Base-by-base conservation (phyloP, 1,140 invertebrate species). In the Triops cancriformis region DNA sequence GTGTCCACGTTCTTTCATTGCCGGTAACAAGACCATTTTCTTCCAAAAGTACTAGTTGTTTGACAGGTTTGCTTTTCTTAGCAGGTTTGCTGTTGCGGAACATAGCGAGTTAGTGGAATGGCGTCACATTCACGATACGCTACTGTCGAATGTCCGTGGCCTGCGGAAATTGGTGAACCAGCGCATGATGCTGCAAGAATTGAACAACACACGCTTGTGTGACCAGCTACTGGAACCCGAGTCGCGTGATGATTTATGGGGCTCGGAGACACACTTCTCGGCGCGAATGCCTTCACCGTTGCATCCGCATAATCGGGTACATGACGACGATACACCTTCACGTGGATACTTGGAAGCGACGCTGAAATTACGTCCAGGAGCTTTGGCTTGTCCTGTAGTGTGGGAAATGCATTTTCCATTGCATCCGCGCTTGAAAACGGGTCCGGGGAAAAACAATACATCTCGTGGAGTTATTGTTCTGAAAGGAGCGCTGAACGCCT, bases 111-210 rank as follows among this genome's bases (percentile, higher is more conserved):
- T 82, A 23, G 77, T 74, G 18, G 75, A 84, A 72, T 89, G 89
- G 80, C 84, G 85, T 78, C 83, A 86, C 77, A 85, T 90, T 2
- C 88, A 89, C 72, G 85, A 85, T 79, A 84, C 84, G 45, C 83
- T 90, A 1, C 82, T 90, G 0, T 81, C 85, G 11, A 88, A 88
- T 78, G 88, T 92, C 78, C 87, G 87, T 79, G 83, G 86, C 18
- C 87, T 90, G 23, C 91, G 90, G 79, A 90, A 89, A 72, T 85
- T 87, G 79, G 91, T 94, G 0, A 93, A 93, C 84, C 91, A 93
- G 83, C 89, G 88, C 78, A 82, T 93, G 64, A 83, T 94, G 10
- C 84, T 94, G 0, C 88, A 91, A 82, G 89, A 89, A 79, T 84
- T 94, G 28, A 87, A 92, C 82, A 89, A 92, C 79, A 91, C 90